These are phyloP conservation scores for Salvelinus sp. DNA, from an alignment of 2,113 vertebrate genomes.

Conservation along the genomic window DNA sequence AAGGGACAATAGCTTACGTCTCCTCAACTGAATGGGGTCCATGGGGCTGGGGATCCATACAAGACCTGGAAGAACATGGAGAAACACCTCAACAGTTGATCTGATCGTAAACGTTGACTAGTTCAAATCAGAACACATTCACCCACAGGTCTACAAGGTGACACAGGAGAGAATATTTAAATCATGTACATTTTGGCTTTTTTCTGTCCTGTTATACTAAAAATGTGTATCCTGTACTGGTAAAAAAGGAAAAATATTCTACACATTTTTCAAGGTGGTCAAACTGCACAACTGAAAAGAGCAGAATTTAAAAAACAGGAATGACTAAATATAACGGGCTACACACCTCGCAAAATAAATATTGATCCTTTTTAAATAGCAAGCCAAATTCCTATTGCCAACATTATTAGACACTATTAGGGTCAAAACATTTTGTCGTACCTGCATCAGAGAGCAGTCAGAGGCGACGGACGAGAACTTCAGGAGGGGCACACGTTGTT, in stretches of 20 bases:
- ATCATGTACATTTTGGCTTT: no score
- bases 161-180: no score
- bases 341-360: no score
- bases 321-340: no score
- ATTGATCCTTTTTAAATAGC: not conserved
- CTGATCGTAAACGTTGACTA: not conserved
- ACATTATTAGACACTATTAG: not conserved
- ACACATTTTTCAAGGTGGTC: no score
- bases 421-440: conserved; percentile 49
- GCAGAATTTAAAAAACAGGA: no score
- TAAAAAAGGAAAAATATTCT: no score
- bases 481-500: conserved; percentile 52
- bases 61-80: conserved; percentile 70
- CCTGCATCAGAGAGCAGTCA: conserved; percentile 84
- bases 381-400: not conserved
- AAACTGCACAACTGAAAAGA: no score
- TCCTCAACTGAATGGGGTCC: conserved; percentile 75
- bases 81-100: not conserved
- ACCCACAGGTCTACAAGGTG: no score
- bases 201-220: no score
- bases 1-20: conserved; percentile 71
- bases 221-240: no score
- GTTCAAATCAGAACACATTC: no score
- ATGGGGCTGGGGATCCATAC: conserved; percentile 80
- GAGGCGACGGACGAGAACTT: conserved; percentile 79